A percentile compares a stretch with the other conserved stretches of the same genome.
Evolutionary conservation across 2,113 vertebrate genomes (phyloP).

Genomic region (Apteryx mantelli): DNA sequence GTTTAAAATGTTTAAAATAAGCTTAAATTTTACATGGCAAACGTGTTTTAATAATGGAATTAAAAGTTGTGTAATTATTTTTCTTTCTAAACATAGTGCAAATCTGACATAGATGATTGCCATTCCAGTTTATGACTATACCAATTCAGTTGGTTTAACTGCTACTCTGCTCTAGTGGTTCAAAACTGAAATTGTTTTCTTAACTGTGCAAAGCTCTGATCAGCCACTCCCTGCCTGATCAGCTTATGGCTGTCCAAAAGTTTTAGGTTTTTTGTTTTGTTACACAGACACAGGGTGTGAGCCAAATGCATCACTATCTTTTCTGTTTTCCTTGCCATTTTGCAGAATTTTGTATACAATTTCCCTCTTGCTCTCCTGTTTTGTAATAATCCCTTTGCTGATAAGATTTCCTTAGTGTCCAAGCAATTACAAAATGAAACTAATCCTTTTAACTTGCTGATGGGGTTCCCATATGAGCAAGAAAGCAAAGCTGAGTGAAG

Average conservation of each 20-base stretch:
- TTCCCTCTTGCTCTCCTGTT: neutral
- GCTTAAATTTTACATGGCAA: neutral
- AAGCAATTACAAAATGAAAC: neutral
- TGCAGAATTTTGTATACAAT: neutral
- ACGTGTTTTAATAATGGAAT: neutral
- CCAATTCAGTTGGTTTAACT: neutral
- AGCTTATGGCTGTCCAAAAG: accelerated
- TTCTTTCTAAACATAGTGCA: neutral
- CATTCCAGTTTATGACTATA: neutral
- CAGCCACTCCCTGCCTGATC: neutral
- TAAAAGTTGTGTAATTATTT: neutral
- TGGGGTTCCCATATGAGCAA: neutral
- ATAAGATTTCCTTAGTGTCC: neutral
- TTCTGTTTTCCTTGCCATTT: neutral
- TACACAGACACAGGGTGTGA: neutral
- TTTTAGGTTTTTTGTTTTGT: neutral
- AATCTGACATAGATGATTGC: neutral
- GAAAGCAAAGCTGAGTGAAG: neutral
- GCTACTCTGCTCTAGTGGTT: neutral
- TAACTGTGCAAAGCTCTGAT: constrained; percentile 11
- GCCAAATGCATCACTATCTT: neutral
- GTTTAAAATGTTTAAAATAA: neutral
- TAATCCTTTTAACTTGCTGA: neutral
- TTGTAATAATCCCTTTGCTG: neutral
- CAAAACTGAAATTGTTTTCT: neutral